phyloP scores from a whole-genome alignment of 2,888 invertebrate species.

The Drosophila mimica region DNA sequence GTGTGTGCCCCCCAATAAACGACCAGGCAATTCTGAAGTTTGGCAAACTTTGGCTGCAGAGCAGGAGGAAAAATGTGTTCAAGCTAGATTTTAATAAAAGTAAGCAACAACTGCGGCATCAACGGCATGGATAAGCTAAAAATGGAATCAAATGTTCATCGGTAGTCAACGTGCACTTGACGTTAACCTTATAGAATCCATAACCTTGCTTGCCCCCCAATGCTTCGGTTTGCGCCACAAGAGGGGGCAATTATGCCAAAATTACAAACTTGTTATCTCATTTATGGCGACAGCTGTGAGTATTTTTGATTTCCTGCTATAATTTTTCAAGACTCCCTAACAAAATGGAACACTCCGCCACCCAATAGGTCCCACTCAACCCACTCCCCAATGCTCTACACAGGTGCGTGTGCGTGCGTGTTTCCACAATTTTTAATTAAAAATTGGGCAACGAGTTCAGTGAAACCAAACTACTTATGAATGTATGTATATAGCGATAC shows the following conservation, averaged over 20 bases:
- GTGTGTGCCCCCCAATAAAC: neutral
- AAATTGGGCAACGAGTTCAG: slow-evolving; percentile 25
- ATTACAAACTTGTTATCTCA: slow-evolving; percentile 79
- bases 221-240: neutral
- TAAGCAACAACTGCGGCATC: slow-evolving; percentile 47
- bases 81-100: slow-evolving; percentile 55
- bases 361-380: neutral
- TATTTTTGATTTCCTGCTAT: slow-evolving; percentile 74
- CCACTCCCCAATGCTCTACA: neutral
- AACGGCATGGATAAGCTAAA: slow-evolving; percentile 3
- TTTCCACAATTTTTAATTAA: slow-evolving; percentile 51
- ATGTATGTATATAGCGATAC: neutral
- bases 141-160: slow-evolving; percentile 43
- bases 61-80: slow-evolving; percentile 28
- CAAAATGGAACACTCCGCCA: neutral
- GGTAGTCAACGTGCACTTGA: slow-evolving; percentile 18
- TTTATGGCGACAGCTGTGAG: slow-evolving; percentile 72
- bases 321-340: slow-evolving; percentile 23
- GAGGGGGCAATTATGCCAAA: slow-evolving; percentile 68
- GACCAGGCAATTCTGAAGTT: slow-evolving; percentile 4
- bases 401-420: slow-evolving; percentile 44
- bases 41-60: slow-evolving; percentile 27
- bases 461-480: slow-evolving; percentile 29
- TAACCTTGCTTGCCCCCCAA: neutral
- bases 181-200: slow-evolving; percentile 21